Percentiles rank a stretch among this genome's conserved stretches.
Conservation (phyloP, 2,113 vertebrate genomes). For the Toxotes jaculatrix region DNA sequence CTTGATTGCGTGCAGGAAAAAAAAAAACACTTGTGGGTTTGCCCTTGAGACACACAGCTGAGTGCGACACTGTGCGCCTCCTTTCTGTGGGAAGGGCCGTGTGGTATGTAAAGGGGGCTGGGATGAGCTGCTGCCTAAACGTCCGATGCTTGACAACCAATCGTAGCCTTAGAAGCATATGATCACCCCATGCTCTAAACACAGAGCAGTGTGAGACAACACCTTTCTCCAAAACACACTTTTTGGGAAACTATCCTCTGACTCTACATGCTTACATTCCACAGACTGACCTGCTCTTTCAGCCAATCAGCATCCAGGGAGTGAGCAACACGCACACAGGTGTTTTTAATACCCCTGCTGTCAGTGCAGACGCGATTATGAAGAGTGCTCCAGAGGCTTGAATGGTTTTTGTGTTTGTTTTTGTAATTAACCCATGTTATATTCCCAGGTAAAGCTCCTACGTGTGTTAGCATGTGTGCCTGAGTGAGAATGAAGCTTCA, state of each 20-base stretch:
- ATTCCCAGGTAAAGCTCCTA: background rate
- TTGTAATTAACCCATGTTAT: too few relatives aligned
- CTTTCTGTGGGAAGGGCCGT: background rate
- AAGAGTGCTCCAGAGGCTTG: background rate
- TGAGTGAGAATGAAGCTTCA: background rate
- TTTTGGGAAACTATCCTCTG: slow-evolving; percentile 25
- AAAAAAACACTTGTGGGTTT: background rate
- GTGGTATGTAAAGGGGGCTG: slow-evolving; percentile 29
- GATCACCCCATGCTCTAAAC: slow-evolving; percentile 53
- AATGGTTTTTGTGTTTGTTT: background rate
- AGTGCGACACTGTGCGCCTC: background rate
- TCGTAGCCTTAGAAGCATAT: slow-evolving; percentile 43
- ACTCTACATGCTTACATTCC: slow-evolving; percentile 65
- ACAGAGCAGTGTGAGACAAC: slow-evolving; percentile 20
- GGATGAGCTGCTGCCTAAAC: slow-evolving; percentile 46
- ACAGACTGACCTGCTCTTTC: slow-evolving; percentile 23
- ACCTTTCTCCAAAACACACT: slow-evolving; percentile 10
- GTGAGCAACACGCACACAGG: slow-evolving; percentile 26
- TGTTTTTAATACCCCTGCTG: slow-evolving; percentile 36
- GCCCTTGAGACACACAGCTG: slow-evolving; percentile 11
- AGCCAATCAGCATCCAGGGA: slow-evolving; percentile 55
- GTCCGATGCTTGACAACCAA: slow-evolving; percentile 66
- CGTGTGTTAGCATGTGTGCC: background rate
- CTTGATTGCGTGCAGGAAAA: background rate
- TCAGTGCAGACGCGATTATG: background rate